Percentiles rank a stretch among this genome's conserved stretches.
phyloP scores from a whole-genome alignment of 2,113 vertebrate genomes.

The Nothocercus nigrocapillus region DNA sequence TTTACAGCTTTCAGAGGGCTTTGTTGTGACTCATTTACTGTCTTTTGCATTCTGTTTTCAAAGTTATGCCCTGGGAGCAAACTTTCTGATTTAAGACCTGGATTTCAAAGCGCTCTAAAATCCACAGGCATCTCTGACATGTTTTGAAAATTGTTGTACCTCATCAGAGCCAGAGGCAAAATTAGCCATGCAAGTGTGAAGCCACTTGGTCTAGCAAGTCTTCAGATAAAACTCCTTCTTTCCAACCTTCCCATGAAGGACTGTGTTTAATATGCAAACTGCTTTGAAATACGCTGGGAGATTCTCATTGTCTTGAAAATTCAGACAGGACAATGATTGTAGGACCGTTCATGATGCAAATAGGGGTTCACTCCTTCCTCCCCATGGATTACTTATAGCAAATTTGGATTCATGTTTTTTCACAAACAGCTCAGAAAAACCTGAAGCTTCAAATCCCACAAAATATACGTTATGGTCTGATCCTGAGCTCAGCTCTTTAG shows the following conservation, averaged over 20 bases:
- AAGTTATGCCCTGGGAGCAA: slow-evolving; percentile 65
- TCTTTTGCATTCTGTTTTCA: slow-evolving; percentile 56
- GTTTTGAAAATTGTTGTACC: slow-evolving; percentile 49
- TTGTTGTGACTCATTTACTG: slow-evolving; percentile 37
- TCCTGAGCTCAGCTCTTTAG: neutral
- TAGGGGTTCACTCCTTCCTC: neutral
- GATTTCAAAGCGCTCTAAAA: slow-evolving; percentile 61
- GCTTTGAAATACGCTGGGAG: neutral
- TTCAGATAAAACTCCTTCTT: neutral
- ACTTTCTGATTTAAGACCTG: slow-evolving; percentile 47
- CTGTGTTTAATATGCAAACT: neutral
- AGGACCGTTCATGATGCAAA: neutral
- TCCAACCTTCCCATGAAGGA: neutral
- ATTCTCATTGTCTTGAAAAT: neutral
- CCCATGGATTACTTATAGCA: neutral
- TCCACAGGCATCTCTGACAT: slow-evolving; percentile 53
- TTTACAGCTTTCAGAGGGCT: slow-evolving; percentile 29
- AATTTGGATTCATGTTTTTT: neutral
- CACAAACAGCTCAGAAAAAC: neutral
- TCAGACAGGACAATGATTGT: neutral
- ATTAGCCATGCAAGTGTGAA: slow-evolving; percentile 31
- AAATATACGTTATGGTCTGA: neutral
- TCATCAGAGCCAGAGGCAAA: slow-evolving; percentile 28
- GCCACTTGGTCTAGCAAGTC: slow-evolving; percentile 26
- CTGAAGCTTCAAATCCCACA: neutral